phyloP scores from a whole-genome alignment of 2,888 invertebrate species.

The Oligia fasciuncula region DNA sequence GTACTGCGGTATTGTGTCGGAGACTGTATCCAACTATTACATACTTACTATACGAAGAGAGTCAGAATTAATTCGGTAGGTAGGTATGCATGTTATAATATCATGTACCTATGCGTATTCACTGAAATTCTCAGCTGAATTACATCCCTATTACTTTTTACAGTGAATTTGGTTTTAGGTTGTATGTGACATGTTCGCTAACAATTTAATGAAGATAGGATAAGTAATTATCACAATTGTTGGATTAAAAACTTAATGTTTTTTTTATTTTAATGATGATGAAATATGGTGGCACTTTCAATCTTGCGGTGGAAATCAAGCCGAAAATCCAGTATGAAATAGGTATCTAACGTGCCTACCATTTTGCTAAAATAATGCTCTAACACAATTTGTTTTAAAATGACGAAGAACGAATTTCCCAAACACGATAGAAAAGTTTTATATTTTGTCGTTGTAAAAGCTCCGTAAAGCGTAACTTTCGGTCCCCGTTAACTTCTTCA shows the following conservation, averaged over 20 bases:
- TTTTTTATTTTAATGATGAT: neutral
- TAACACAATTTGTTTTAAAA: slow-evolving; percentile 29
- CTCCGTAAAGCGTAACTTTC: slow-evolving; percentile 14
- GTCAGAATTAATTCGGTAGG: too few relatives aligned
- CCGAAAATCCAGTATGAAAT: neutral
- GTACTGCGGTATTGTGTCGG: too few relatives aligned
- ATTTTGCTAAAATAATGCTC: slow-evolving; percentile 14
- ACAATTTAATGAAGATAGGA: too few relatives aligned
- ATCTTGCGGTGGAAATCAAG: neutral
- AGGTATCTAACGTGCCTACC: neutral
- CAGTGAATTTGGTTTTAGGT: slow-evolving; percentile 2
- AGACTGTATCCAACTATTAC: too few relatives aligned
- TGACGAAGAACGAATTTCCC: slow-evolving; percentile 15
- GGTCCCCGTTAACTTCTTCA: slow-evolving; percentile 33
- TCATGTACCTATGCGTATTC: neutral
- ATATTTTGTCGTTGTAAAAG: slow-evolving; percentile 37
- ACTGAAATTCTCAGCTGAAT: neutral
- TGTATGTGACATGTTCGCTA: too few relatives aligned
- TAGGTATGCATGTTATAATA: neutral
- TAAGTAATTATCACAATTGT: too few relatives aligned
- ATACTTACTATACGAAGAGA: neutral
- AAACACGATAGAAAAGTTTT: slow-evolving; percentile 39
- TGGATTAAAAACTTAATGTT: too few relatives aligned
- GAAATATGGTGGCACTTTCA: neutral
- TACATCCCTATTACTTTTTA: neutral